phyloP scores from a whole-genome alignment of 2,888 invertebrate species.

The Acanthopleura granulata region DNA sequence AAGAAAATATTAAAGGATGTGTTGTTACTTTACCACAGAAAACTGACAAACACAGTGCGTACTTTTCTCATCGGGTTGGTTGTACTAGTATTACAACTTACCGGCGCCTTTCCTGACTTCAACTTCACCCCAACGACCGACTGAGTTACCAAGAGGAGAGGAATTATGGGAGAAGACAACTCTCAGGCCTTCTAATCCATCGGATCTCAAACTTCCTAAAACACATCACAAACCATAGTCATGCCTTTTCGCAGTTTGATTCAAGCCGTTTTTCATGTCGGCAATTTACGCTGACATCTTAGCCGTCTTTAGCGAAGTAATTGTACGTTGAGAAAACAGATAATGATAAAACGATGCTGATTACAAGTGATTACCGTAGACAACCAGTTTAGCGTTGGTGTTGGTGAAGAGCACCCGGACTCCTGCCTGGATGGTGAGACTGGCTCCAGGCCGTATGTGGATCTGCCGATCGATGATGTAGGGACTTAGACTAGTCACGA shows the following conservation, averaged over 20 bases:
- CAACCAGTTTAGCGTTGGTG: neutral
- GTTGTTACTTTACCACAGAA: no score
- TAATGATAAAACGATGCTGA: no score
- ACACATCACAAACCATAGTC: no score
- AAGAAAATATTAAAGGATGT: no score
- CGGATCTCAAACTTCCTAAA: neutral
- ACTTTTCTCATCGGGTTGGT: no score
- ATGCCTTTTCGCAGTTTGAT: no score
- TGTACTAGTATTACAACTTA: neutral
- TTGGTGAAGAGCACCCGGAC: neutral
- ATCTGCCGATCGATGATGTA: neutral
- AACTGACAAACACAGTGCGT: no score
- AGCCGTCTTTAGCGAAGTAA: no score
- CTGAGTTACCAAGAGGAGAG: neutral
- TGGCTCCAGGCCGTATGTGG: neutral
- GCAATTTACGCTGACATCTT: no score
- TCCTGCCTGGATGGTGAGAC: neutral
- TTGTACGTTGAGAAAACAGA: no score
- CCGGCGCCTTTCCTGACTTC: neutral
- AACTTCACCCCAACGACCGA: neutral
- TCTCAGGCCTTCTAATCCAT: neutral
- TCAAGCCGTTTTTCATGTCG: no score
- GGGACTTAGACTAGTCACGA: neutral
- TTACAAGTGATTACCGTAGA: neutral
- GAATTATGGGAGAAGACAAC: conserved; percentile 8